phyloP scores from a whole-genome alignment of 2,113 vertebrate species.

The Merops nubicus region DNA sequence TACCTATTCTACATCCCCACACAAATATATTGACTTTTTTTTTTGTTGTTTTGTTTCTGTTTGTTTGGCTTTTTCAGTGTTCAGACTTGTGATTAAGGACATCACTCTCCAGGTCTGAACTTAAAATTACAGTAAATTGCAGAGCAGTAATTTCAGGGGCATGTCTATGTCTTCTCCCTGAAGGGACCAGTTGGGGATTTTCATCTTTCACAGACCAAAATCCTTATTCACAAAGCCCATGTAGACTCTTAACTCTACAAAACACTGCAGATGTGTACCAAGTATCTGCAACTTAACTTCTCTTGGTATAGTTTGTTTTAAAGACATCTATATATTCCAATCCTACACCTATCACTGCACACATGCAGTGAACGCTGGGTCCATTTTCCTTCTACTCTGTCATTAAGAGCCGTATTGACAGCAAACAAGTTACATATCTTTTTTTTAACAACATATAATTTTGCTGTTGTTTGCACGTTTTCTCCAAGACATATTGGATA shows the following conservation, averaged over 20 bases:
- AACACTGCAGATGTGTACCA: not conserved
- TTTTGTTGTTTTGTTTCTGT: not conserved
- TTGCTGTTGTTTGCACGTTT: constrained; percentile 79
- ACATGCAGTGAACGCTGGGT: not conserved
- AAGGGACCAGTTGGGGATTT: not conserved
- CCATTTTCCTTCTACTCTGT: constrained; percentile 46
- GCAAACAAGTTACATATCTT: constrained; percentile 74
- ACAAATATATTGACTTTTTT: not conserved
- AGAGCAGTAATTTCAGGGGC: not conserved
- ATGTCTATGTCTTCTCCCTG: not conserved
- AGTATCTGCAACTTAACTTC: not conserved
- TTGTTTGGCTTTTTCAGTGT: not conserved
- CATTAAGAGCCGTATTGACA: constrained; percentile 77
- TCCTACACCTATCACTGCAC: not conserved
- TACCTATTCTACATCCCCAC: not conserved
- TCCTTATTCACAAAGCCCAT: not conserved
- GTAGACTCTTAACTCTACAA: not conserved
- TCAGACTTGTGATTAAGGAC: not conserved
- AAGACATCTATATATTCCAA: not conserved
- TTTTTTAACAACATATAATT: constrained; percentile 75
- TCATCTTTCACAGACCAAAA: not conserved
- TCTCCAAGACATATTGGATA: constrained; percentile 75
- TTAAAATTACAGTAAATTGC: not conserved
- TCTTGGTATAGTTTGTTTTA: not conserved
- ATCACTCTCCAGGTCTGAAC: not conserved